Conservation (phyloP, 2,113 vertebrate genomes). For the Scolopax mira region DNA sequence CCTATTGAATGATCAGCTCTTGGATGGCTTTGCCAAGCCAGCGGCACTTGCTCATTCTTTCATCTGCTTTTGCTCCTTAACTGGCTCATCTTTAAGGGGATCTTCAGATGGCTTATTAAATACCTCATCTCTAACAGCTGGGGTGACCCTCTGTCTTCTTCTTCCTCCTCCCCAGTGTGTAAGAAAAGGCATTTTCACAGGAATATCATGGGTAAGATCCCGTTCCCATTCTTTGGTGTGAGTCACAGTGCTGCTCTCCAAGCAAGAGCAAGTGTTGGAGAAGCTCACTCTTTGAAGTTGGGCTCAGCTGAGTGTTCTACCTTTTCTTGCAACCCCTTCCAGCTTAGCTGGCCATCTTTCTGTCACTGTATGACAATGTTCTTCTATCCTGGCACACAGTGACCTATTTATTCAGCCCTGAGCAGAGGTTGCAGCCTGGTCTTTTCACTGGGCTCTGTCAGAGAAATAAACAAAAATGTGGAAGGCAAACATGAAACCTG, state of each 20-base stretch:
- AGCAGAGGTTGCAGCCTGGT: background rate
- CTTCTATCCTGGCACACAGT: background rate
- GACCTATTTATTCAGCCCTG: background rate
- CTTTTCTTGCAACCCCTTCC: background rate
- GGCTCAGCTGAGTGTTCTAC: background rate
- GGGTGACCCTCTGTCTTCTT: background rate
- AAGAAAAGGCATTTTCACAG: background rate
- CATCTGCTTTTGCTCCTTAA: background rate
- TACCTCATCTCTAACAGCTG: background rate
- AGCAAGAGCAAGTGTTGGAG: background rate
- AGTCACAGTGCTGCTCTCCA: background rate
- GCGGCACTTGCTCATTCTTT: background rate
- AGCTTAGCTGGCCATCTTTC: background rate
- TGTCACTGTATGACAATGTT: background rate
- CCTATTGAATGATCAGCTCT: background rate
- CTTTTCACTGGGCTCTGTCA: background rate
- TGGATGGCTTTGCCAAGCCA: background rate
- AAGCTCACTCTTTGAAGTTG: too few species aligned
- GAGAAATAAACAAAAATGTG: background rate
- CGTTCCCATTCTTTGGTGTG: fast-evolving
- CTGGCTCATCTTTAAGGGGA: background rate
- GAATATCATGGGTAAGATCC: background rate
- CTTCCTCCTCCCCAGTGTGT: background rate
- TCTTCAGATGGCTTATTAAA: background rate
- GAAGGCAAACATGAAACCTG: background rate